Conservation (phyloP, 1,140 invertebrate genomes). For the Orius insidiosus region DNA sequence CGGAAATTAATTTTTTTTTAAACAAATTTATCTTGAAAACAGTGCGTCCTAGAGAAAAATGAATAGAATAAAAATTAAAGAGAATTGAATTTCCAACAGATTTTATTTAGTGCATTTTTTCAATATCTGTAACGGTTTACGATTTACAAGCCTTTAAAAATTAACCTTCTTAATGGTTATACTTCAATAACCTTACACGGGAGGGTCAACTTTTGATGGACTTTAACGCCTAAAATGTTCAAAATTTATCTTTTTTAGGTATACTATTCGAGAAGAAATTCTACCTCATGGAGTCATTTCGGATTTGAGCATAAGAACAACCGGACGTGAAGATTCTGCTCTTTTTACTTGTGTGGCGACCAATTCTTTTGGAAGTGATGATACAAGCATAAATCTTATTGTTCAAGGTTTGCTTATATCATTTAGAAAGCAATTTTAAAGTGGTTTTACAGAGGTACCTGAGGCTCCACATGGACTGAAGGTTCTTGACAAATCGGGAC, state of each 20-base stretch:
- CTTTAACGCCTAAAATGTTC: not conserved
- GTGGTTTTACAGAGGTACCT: conserved; percentile 55
- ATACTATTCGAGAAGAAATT: conserved; percentile 83
- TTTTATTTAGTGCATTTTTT: no score
- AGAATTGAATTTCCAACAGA: no score
- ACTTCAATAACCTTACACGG: no score
- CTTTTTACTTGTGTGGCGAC: conserved; percentile 87
- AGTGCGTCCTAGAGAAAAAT: no score
- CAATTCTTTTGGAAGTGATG: conserved; percentile 87
- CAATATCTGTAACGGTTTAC: no score
- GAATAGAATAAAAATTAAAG: no score
- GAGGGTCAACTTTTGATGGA: no score
- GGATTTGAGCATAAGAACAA: conserved; percentile 73
- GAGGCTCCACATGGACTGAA: conserved; percentile 81
- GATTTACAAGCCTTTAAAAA: no score
- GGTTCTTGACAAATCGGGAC: conserved; percentile 78
- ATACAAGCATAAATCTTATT: conserved; percentile 88
- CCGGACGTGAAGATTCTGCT: conserved; percentile 77
- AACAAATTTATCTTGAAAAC: no score
- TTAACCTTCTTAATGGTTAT: no score
- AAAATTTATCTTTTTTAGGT: conserved; percentile 34
- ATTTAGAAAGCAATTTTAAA: not conserved
- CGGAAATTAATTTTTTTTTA: no score
- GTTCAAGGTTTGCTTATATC: conserved; percentile 54
- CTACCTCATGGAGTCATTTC: conserved; percentile 69